A percentile compares a stretch with the other conserved stretches of the same genome.
These are phyloP conservation scores for Bradynema listronoti DNA, from an alignment of 1,140 invertebrate species.

Conservation along the genomic window DNA sequence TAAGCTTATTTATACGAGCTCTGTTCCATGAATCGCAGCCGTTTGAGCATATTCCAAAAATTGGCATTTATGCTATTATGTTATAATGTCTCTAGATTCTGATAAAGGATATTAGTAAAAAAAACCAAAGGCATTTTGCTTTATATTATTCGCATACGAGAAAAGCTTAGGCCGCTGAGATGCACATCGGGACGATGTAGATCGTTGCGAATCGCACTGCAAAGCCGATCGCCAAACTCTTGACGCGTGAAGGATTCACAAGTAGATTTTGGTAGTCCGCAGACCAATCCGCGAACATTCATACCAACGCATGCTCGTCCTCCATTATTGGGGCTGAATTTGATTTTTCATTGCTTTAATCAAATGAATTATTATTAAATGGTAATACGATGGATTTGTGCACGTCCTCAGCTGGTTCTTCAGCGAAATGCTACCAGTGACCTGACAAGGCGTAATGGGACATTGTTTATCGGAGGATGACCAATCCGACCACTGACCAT, in stretches of 20 bases:
- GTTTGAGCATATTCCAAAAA: no score
- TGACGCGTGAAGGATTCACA: slow-evolving; percentile 49
- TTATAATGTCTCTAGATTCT: no score
- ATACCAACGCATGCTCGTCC: slow-evolving; percentile 42
- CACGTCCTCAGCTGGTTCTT: slow-evolving; percentile 53
- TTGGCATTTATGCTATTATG: no score
- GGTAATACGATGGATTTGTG: slow-evolving; percentile 50
- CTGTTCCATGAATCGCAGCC: no score
- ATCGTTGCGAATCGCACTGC: slow-evolving; percentile 48
- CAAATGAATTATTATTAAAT: slow-evolving; percentile 8
- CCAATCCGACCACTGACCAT: slow-evolving; percentile 56
- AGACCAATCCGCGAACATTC: slow-evolving; percentile 48
- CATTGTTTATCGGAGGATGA: slow-evolving; percentile 49
- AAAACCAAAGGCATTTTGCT: no score
- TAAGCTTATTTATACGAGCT: no score
- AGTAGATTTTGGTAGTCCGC: slow-evolving; percentile 33
- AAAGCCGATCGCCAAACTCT: slow-evolving; percentile 53
- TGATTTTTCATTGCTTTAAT: neutral
- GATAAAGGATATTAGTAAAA: no score
- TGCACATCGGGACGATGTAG: slow-evolving; percentile 46
- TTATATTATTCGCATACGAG: slow-evolving; percentile 33
- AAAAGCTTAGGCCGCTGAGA: slow-evolving; percentile 49
- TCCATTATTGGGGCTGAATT: slow-evolving; percentile 54
- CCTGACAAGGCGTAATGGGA: slow-evolving; percentile 52
- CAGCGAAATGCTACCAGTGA: slow-evolving; percentile 50